Percentiles rank a stretch among this genome's conserved stretches.
Evolutionary conservation across 2,113 vertebrate species (phyloP).

Genomic region (Gasterosteus nipponicus): DNA sequence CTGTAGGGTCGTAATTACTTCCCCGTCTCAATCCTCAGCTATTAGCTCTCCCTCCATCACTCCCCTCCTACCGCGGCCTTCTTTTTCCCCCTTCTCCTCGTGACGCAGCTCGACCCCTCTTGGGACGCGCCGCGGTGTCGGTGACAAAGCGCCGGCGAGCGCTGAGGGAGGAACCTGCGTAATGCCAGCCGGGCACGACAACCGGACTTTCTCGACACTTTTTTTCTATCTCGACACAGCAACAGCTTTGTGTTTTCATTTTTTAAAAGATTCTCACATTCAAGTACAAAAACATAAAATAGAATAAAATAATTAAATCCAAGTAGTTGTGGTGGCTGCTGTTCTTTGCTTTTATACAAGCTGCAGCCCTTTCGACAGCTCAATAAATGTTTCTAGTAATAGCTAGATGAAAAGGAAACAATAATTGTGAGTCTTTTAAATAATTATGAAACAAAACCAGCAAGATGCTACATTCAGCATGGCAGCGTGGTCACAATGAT

Average conservation of each 20-base stretch:
- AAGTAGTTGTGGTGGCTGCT: constrained; percentile 1
- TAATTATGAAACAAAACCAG: not conserved
- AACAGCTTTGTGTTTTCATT: not conserved
- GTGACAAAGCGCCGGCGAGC: constrained; percentile 55
- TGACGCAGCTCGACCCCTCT: constrained; percentile 41
- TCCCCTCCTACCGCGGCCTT: not conserved
- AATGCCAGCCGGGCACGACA: constrained; percentile 41
- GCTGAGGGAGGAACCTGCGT: constrained; percentile 39
- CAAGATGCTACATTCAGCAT: not conserved
- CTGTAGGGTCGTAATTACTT: constrained; percentile 75
- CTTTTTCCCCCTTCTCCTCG: constrained; percentile 8
- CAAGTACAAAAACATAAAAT: not conserved
- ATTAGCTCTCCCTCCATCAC: constrained; percentile 48
- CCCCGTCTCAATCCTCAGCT: constrained; percentile 71
- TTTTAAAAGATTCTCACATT: constrained; percentile 20
- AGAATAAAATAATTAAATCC: not conserved
- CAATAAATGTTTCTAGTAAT: constrained; percentile 3
- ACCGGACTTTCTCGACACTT: not conserved
- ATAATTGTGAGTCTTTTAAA: not conserved
- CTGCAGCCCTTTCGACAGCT: not conserved
- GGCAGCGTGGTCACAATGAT: not conserved
- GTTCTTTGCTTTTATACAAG: constrained; percentile 2
- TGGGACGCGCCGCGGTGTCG: constrained; percentile 45
- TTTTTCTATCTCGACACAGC: not conserved
- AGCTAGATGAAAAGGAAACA: constrained; percentile 6